Evolutionary conservation across 2,797 vertebrate species (phyloP), one percentile per base, ranked within the genome.

Genomic region (Siniperca obscura): DNA sequence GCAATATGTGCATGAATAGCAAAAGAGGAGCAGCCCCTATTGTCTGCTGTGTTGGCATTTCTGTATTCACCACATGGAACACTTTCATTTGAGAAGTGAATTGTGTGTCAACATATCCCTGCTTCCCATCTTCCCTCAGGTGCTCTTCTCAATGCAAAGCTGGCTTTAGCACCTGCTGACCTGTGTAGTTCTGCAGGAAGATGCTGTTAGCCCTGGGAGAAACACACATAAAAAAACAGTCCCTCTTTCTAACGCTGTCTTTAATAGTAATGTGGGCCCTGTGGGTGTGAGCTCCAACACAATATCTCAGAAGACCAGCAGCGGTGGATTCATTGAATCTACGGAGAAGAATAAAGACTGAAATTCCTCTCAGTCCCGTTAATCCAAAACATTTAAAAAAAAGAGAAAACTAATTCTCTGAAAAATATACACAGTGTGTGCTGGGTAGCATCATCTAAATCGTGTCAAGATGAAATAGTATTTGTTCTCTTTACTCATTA

Each of bases 121-220:
- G 42, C 76, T 86, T 89, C 84, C 90, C 48, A 81, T 90, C 90
- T 92, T 85, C 87, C 93, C 89, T 16, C 50, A 87, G 90, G 88
- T 53, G 0, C 34, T 86, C 79, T 81, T 89, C 81, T 91, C 76
- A 78, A 78, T 90, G 91, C 89, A 92, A 90, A 92, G 89, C 83
- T 76, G 86, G 86, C 85, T 91, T 88, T 88, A 91, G 89, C 93
- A 85, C 86, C 86, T 64, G 88, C 91, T 93, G 91, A 92, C 91
- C 93, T 70, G 81, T 87, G 90, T 83, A 82, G 83, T 88, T 90
- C 69, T 86, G 87, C 86, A 88, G 84, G 69, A 91, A 85, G 86
- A 88, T n/a, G 76, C 65, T 76, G 72, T 88, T 89, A 81, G 77
- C 89, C 88, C 59, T 25, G 59, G 56, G 83, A 91, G 86, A 89